These are phyloP conservation scores for Eudiplozoon nipponicum DNA, from an alignment of 2,888 invertebrate species.

Conservation along the genomic window DNA sequence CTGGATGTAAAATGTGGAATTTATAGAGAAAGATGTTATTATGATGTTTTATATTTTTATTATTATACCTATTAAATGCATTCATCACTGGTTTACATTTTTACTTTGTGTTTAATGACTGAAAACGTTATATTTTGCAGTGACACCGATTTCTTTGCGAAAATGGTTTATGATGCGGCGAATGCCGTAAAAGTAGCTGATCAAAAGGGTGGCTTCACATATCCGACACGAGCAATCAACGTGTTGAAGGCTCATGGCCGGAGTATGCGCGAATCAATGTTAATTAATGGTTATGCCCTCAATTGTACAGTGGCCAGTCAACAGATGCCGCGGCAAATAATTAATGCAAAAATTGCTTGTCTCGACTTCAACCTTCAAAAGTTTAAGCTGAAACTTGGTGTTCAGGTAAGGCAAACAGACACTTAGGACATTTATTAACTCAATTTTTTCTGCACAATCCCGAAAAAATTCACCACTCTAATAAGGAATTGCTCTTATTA, in stretches of 20 bases:
- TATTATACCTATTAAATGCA: too few species aligned
- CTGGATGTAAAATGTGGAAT: too few species aligned
- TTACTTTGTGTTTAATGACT: too few species aligned
- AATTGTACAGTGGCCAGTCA: slow-evolving; percentile 84
- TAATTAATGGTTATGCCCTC: slow-evolving; percentile 66
- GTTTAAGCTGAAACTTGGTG: slow-evolving; percentile 95
- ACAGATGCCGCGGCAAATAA: slow-evolving; percentile 38
- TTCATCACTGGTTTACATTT: too few species aligned
- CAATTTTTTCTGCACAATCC: too few species aligned
- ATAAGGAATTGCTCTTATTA: too few species aligned
- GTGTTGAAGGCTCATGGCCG: slow-evolving; percentile 83
- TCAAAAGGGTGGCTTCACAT: slow-evolving; percentile 45
- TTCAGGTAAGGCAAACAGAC: too few species aligned
- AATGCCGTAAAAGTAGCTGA: slow-evolving; percentile 52
- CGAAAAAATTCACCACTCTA: too few species aligned
- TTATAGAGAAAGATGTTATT: too few species aligned
- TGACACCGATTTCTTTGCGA: slow-evolving; percentile 70
- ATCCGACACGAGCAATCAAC: slow-evolving; percentile 67
- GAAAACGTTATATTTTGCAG: too few species aligned
- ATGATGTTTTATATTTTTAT: too few species aligned
- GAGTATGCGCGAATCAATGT: slow-evolving; percentile 57
- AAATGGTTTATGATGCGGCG: slow-evolving; percentile 75
- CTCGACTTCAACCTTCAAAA: slow-evolving; percentile 86
- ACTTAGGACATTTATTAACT: too few species aligned
- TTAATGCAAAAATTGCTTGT: slow-evolving; percentile 79